Percentiles rank a stretch among this genome's conserved stretches.
Conservation (phyloP, 2,113 vertebrate species). For the Dromas ardeola region DNA sequence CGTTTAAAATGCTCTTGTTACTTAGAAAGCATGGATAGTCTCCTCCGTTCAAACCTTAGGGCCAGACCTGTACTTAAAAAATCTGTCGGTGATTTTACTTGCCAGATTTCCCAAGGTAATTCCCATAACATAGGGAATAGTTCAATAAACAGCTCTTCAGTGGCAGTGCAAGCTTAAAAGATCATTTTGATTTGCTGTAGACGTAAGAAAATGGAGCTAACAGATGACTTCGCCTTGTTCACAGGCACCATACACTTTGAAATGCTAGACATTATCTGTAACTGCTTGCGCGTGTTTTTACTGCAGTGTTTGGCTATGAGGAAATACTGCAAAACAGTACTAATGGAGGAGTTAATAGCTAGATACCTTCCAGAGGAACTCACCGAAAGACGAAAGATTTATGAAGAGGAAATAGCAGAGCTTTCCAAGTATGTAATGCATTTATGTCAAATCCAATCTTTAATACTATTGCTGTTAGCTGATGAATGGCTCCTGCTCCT, state of each 20-base stretch:
- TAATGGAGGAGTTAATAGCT: slow-evolving; percentile 89
- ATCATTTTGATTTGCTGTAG: not conserved
- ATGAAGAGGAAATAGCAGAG: slow-evolving; percentile 92
- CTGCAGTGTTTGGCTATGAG: slow-evolving; percentile 86
- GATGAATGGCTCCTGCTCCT: not conserved
- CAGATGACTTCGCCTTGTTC: not conserved
- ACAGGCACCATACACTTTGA: not conserved
- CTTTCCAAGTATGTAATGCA: slow-evolving; percentile 86
- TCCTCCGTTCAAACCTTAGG: not conserved
- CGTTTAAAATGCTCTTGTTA: not conserved
- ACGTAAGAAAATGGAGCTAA: not conserved
- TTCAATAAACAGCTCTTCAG: not conserved
- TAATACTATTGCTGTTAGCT: not conserved
- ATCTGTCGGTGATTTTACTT: not conserved
- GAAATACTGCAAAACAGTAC: slow-evolving; percentile 84
- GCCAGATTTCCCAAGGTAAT: not conserved
- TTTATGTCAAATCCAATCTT: not conserved
- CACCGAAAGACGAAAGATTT: slow-evolving; percentile 82
- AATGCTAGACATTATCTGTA: not conserved
- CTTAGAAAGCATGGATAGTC: not conserved
- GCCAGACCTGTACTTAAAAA: not conserved
- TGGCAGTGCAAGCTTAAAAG: not conserved
- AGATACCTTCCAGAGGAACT: slow-evolving; percentile 89
- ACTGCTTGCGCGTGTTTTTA: not conserved
- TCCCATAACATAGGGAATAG: not conserved